phyloP scores from a whole-genome alignment of 2,113 vertebrate genomes.

The Corythoichthys haematopterus region DNA sequence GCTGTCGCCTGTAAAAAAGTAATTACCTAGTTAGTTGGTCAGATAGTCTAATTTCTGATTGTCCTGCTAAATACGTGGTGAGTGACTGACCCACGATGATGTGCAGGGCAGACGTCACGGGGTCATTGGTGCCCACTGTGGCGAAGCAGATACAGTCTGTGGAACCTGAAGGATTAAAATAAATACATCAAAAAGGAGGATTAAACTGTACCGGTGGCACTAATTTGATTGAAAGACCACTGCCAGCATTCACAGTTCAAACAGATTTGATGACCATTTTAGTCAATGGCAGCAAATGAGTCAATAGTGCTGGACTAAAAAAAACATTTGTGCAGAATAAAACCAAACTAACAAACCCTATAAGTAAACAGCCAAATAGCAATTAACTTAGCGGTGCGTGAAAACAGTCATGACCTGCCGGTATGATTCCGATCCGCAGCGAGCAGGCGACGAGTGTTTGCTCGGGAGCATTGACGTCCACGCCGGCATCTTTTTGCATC shows the following conservation, averaged over 20 bases:
- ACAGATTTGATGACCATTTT: no score
- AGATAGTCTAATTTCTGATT: background rate
- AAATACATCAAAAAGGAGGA: background rate
- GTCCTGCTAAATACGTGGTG: background rate
- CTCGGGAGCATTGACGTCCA: conserved; percentile 79
- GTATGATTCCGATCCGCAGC: conserved; percentile 91
- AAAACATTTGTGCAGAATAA: background rate
- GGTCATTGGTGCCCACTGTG: conserved; percentile 86
- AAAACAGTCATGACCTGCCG: conserved; percentile 74
- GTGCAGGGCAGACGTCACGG: conserved; percentile 90
- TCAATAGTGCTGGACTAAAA: no score
- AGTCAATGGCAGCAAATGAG: no score
- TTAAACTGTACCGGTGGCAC: background rate
- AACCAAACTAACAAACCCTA: background rate
- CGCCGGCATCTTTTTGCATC: conserved; percentile 76
- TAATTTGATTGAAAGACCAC: no score
- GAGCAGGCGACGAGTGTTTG: conserved; percentile 74
- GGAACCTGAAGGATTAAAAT: conserved; percentile 75
- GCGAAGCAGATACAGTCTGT: conserved; percentile 95
- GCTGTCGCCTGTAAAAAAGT: conserved; percentile 77
- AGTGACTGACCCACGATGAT: conserved; percentile 82
- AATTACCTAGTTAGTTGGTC: no score
- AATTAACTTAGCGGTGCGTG: background rate
- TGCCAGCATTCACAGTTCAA: no score
- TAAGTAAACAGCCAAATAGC: background rate